Conservation (phyloP, 2,797 vertebrate genomes). For the Pelobates cultripes region DNA sequence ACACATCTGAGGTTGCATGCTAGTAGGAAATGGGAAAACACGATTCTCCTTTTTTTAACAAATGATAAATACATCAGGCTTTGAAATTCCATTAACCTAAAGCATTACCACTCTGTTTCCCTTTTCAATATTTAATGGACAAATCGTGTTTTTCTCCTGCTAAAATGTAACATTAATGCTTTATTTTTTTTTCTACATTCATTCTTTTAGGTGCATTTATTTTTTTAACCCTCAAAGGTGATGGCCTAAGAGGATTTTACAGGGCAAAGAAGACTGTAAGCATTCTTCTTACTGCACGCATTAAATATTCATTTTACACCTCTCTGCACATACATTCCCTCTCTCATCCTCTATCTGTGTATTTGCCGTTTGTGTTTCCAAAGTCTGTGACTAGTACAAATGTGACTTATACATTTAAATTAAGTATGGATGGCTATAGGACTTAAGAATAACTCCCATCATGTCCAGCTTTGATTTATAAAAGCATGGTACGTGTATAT, state of each 20-base stretch:
- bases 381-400: not conserved
- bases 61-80: too few species aligned
- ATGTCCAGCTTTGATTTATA: too few species aligned
- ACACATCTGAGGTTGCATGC: too few species aligned
- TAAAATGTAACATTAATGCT: not conserved
- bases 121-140: constrained; percentile 14
- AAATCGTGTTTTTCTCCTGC: constrained; percentile 1
- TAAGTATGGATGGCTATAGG: too few species aligned
- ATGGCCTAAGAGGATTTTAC: not conserved
- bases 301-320: constrained; percentile 15
- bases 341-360: not conserved
- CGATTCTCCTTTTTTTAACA: too few species aligned
- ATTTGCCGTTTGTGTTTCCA: not conserved
- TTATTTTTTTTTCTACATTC: not conserved
- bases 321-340: not conserved
- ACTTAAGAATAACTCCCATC: too few species aligned
- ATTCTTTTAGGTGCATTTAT: constrained; percentile 9
- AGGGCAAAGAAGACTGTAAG: not conserved
- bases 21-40: too few species aligned
- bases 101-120: not conserved
- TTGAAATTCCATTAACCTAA: constrained; percentile 12
- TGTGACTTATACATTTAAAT: too few species aligned
- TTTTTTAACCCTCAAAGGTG: not conserved
- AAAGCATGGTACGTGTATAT: too few species aligned
- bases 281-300: not conserved